Evolutionary conservation across 2,888 invertebrate species (phyloP), one percentile per base, ranked within the genome.

Genomic region (Cosmia trapezina): DNA sequence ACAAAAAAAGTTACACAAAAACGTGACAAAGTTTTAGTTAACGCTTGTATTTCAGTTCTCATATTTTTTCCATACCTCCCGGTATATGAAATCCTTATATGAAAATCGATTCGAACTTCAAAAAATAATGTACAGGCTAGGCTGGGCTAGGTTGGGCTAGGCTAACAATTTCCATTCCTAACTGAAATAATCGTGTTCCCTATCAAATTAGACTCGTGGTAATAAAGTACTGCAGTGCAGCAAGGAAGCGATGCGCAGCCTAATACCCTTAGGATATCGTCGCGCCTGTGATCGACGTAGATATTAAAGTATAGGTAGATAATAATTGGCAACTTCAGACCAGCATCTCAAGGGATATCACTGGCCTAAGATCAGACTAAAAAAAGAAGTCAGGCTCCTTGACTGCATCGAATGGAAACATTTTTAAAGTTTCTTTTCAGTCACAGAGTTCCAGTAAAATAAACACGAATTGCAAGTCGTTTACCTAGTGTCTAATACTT

Each of bases 251-350:
- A 22, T 64, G 72, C 63, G 37, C 53, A 33, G 59, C 0, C 33
- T 4, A 51, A 6, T 37, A 9, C 78, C 54, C 78, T 22, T 19
- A 78, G 76, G 76, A 72, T 14, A 54, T 64, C 78, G 49, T 64
- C 64, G 60, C 12, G 8, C 63, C 63, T 37, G 17, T 43, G 59
- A 72, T 64, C 72, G 53, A 62, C 63, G 33, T 9, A 33, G 41
- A 71, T 49, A 22, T 63, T 59, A 33, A 59, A 63, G 43, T 64
- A 43, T 47, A 41, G 70, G 41, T 70, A 59, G 41, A 19, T 61
- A 43, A 61, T 75, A 54, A 75, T 76, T 59, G 43, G 19, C 43
- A 69, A 56, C 54, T 61, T 22, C 47, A 61, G 33, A 49, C 49
- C 22, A 70, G 17, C 17, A 17, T 28, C 76, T 54, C 76, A 1